phyloP scores from a whole-genome alignment of 2,888 invertebrate genomes.

The Venusia cambrica region DNA sequence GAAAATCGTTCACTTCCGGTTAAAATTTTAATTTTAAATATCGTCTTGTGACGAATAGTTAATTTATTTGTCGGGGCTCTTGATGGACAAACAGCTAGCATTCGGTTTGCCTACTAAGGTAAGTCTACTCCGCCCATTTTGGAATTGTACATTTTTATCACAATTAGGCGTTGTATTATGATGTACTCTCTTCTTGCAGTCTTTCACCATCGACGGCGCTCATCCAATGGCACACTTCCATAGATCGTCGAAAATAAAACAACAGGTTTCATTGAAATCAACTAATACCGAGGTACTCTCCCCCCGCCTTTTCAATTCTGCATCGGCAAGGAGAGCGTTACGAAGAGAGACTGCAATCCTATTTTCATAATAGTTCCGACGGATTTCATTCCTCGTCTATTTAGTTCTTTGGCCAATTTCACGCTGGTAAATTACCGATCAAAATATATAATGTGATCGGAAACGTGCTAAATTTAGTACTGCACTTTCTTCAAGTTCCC shows the following conservation, averaged over 20 bases:
- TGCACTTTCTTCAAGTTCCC: too few species aligned
- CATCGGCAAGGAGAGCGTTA: slow-evolving; percentile 2
- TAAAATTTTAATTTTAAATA: too few species aligned
- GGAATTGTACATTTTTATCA: slow-evolving; percentile 14
- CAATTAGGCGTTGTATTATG: slow-evolving; percentile 4
- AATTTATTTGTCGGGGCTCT: slow-evolving; percentile 19
- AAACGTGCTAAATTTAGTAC: too few species aligned
- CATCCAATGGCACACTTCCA: slow-evolving; percentile 11
- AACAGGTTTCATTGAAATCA: too few species aligned
- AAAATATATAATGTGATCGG: too few species aligned
- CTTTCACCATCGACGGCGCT: slow-evolving; percentile 11
- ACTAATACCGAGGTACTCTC: too few species aligned
- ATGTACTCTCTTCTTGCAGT: slow-evolving; percentile 3
- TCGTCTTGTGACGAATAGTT: too few species aligned
- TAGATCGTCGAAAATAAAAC: slow-evolving; percentile 18
- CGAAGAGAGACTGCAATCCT: slow-evolving; percentile 4
- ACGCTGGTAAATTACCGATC: too few species aligned
- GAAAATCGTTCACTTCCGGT: slow-evolving; percentile 25
- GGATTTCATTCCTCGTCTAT: slow-evolving; percentile 1
- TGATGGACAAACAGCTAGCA: slow-evolving; percentile 26
- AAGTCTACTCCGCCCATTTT: slow-evolving; percentile 29
- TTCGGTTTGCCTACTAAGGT: slow-evolving; percentile 23
- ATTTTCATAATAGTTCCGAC: slow-evolving; percentile 12
- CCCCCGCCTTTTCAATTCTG: slow-evolving; percentile 6
- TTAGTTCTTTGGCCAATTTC: slow-evolving; percentile 9